Evolutionary conservation across 2,113 vertebrate genomes (phyloP), one percentile per base, ranked within the genome.

Genomic region (Sporophila hypoxantha): DNA sequence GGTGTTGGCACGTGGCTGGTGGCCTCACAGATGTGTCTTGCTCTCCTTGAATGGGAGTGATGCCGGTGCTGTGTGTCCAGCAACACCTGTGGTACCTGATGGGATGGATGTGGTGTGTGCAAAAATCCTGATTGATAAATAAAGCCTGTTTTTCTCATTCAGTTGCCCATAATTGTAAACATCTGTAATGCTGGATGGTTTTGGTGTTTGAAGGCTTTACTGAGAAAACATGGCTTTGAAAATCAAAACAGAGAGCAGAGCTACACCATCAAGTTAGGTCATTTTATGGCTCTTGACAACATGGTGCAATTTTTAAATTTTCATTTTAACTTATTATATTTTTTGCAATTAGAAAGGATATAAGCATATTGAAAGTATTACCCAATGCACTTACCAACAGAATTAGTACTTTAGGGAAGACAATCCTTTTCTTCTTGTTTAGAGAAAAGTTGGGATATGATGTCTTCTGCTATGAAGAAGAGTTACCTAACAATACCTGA

Each of bases 101-200:
- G 29, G 30, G 17, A 37, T 50, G 30, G 17, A 37, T 50, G 37
- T 37, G 32, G 14, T 27, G 16, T 53, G 37, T 27, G 12, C 26
- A 68, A 92, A 94, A 94, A 92, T 90, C 83, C 73, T 85, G 84
- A 93, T 26, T 84, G 91, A 95, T 93, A 95, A 92, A 92, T 82
- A 86, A 95, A 89, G 61, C 57, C 76, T 95, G 61, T 25, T 61
- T 93, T 92, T 92, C 86, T 91, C 56, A 73, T 91, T 94, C 85
- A 53, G 53, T 82, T 95, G 81, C 69, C 61, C 87, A 0, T 96
- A 96, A 96, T 88, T 95, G 62, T 93, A 95, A 96, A 93, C 94
- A 96, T 94, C 71, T 94, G 94, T 78, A 91, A 60, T 50, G 74
- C 50, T 94, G 91, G 78, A 88, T 95, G 87, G 36, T 95, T 85